Conservation (phyloP, 2,888 invertebrate genomes). For the Oscheius sp. region DNA sequence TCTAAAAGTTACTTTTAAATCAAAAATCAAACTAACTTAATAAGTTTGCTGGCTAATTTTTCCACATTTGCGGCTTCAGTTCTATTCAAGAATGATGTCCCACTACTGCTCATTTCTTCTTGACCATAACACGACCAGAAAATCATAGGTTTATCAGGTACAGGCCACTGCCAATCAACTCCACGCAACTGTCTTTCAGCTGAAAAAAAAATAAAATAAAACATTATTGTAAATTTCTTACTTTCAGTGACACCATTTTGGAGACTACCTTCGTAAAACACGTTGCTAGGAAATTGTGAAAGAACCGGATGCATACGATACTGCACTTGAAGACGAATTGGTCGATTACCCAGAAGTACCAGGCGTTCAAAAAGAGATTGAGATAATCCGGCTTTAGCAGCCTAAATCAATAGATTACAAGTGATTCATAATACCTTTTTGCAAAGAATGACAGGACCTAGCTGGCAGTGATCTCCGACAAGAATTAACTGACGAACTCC, state of each 20-base stretch:
- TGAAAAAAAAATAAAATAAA: constrained; percentile 50
- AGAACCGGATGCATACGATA: constrained; percentile 99
- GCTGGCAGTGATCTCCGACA: constrained; percentile 98
- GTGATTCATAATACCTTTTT: constrained; percentile 35
- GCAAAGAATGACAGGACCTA: constrained; percentile 99
- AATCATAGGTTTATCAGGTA: constrained; percentile 95
- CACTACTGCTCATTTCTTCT: constrained; percentile 97
- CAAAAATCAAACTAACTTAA: constrained; percentile 34
- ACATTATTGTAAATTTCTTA: constrained; percentile 58
- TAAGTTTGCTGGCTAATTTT: constrained; percentile 86
- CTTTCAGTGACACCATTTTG: constrained; percentile 96
- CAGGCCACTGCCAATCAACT: constrained; percentile 97
- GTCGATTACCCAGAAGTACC: constrained; percentile 94
- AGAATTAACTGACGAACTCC: constrained; percentile 95
- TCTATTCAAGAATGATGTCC: constrained; percentile 95
- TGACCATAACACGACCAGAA: constrained; percentile 95
- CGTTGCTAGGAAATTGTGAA: constrained; percentile 96
- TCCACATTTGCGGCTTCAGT: constrained; percentile 99
- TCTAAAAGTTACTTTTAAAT: no score
- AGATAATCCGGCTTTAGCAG: constrained; percentile 92
- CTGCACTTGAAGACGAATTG: constrained; percentile 92
- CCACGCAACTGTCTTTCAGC: constrained; percentile 88
- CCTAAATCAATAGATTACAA: constrained; percentile 77
- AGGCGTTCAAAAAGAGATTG: constrained; percentile 96
- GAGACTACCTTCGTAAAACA: constrained; percentile 97